A percentile compares a stretch with the other conserved stretches of the same genome.
These are phyloP conservation scores for Arvicanthis niloticus DNA, from an alignment of 2,113 vertebrate species.

Conservation along the genomic window DNA sequence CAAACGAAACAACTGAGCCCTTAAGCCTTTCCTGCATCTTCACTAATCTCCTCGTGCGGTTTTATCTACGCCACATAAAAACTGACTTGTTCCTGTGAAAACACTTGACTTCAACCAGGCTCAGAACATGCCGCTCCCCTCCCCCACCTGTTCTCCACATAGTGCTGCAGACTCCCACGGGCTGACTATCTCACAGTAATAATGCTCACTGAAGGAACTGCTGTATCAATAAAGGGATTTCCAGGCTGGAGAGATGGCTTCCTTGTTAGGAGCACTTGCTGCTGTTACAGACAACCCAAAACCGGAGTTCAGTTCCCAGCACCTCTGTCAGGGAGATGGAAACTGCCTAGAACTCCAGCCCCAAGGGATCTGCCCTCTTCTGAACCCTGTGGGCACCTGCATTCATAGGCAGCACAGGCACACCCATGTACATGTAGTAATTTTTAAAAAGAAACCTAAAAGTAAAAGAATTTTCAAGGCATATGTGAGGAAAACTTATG, in stretches of 20 bases:
- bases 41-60: not conserved
- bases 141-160: not conserved
- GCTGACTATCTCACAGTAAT: not conserved
- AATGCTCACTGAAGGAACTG: not conserved
- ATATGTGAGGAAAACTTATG: not conserved
- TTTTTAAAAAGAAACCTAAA: not conserved
- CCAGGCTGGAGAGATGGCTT: not conserved
- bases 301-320: not conserved
- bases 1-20: not conserved
- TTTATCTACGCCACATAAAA: not conserved
- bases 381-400: not conserved
- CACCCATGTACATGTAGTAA: not conserved
- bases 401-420: not conserved
- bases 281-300: not conserved
- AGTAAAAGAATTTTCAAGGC: not conserved
- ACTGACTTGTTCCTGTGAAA: not conserved
- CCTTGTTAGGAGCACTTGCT: not conserved
- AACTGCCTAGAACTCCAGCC: not conserved
- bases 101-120: not conserved
- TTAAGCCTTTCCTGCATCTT: not conserved
- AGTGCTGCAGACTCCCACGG: not conserved
- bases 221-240: not conserved
- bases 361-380: not conserved
- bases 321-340: not conserved
- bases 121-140: not conserved